Conservation (phyloP, 2,797 vertebrate species). For the Pseudomugil tenellus region DNA sequence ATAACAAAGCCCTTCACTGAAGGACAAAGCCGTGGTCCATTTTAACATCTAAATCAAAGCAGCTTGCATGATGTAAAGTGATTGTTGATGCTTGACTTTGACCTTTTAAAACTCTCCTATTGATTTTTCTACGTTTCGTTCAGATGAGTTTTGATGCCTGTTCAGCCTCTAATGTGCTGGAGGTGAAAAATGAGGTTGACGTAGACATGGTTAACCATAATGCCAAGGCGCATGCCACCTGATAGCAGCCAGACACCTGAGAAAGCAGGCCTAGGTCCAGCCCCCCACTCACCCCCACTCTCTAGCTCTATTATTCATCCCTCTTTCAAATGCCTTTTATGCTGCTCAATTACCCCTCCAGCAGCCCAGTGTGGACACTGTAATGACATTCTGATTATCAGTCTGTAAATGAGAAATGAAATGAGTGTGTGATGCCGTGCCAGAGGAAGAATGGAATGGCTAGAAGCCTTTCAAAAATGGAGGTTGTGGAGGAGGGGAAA, state of each 20-base stretch:
- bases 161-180: conserved; percentile 60
- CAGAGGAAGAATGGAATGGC: conserved; percentile 86
- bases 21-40: conserved; percentile 55
- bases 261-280: conserved; percentile 72
- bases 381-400: conserved; percentile 99
- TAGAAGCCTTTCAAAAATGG: conserved; percentile 84
- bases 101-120: conserved; percentile 77
- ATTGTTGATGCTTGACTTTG: conserved; percentile 76
- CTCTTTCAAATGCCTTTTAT: conserved; percentile 84
- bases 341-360: conserved; percentile 93
- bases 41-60: conserved; percentile 60
- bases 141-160: conserved; percentile 62
- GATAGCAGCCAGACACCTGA: conserved; percentile 83
- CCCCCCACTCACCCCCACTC: conserved; percentile 59
- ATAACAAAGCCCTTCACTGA: conserved; percentile 46
- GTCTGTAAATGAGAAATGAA: conserved; percentile 98
- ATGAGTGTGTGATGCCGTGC: conserved; percentile 90
- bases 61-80: conserved; percentile 63
- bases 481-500: conserved; percentile 45
- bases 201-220: conserved; percentile 74
- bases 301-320: conserved; percentile 82
- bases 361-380: conserved; percentile 90
- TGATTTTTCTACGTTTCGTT: conserved; percentile 62
- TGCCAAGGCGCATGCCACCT: conserved; percentile 73
- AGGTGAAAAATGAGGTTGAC: conserved; percentile 72